Conservation (phyloP, 64 coral and sea anemone genomes). For the Platygyra sinensis region DNA sequence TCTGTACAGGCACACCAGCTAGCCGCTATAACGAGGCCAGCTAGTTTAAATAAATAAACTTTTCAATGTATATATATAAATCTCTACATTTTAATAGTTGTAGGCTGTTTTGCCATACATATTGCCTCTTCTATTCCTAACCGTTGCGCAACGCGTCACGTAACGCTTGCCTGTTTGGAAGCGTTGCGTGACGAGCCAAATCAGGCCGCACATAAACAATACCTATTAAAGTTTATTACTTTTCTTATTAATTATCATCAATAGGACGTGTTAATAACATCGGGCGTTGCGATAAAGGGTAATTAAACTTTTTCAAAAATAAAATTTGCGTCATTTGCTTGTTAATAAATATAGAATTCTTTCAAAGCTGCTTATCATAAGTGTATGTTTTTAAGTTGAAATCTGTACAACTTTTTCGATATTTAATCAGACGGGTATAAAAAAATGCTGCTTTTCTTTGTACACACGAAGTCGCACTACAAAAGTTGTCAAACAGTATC, state of each 20-base stretch:
- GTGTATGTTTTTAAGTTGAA: conserved; percentile 13
- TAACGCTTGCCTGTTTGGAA: not conserved
- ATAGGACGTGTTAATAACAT: not conserved
- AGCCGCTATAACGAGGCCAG: not conserved
- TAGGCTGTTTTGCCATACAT: not conserved
- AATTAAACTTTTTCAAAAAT: not conserved
- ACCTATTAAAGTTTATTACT: not conserved
- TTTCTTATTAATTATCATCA: not conserved
- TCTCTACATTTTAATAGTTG: conserved; percentile 26
- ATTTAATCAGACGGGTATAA: not conserved
- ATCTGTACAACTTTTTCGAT: conserved; percentile 40
- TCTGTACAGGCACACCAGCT: conserved; percentile 29
- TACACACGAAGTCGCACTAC: not conserved
- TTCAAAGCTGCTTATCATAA: not conserved
- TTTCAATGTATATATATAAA: conserved; percentile 19
- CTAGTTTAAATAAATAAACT: conserved; percentile 54
- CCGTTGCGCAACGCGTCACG: not conserved
- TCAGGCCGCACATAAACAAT: no score
- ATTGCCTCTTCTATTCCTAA: not conserved
- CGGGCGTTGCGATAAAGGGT: not conserved
- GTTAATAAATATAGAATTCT: conserved; percentile 41
- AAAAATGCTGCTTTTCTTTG: not conserved
- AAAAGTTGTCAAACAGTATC: no score
- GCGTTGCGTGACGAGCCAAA: not conserved
- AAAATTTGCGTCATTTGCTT: not conserved